Percentiles rank a stretch among this genome's conserved stretches.
These are phyloP conservation scores for Brachionus asplanchnoidis DNA, from an alignment of 1,140 invertebrate species.

Conservation along the genomic window DNA sequence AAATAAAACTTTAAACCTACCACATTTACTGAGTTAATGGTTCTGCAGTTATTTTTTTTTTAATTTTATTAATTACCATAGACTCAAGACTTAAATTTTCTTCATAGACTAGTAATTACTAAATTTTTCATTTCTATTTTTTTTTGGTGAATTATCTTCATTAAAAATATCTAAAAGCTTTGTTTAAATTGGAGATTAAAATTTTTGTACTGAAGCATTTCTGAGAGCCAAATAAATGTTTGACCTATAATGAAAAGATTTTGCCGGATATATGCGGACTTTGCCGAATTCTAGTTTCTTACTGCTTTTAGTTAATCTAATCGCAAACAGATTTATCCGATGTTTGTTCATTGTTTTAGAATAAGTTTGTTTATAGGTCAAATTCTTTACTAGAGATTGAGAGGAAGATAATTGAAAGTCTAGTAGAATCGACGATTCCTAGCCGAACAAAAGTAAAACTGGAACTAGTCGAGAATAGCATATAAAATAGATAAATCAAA, in stretches of 20 bases:
- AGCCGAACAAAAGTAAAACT: neutral
- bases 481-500: neutral
- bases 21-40: neutral
- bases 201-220: neutral
- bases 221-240: neutral
- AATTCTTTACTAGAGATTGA: neutral
- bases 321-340: slow-evolving; percentile 25
- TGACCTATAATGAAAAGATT: neutral
- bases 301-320: slow-evolving; percentile 24
- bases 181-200: neutral
- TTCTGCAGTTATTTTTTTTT: neutral
- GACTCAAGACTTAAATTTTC: neutral
- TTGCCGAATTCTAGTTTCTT: neutral
- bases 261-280: slow-evolving; percentile 1
- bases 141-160: neutral
- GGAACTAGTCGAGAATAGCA: neutral
- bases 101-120: neutral
- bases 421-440: neutral
- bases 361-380: slow-evolving; percentile 12
- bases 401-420: slow-evolving; percentile 15
- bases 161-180: neutral
- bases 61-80: neutral
- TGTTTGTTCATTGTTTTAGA: neutral
- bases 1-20: neutral
- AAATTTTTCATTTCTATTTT: neutral